Conservation (phyloP, 2,797 vertebrate species). For the Valencia hispanica region DNA sequence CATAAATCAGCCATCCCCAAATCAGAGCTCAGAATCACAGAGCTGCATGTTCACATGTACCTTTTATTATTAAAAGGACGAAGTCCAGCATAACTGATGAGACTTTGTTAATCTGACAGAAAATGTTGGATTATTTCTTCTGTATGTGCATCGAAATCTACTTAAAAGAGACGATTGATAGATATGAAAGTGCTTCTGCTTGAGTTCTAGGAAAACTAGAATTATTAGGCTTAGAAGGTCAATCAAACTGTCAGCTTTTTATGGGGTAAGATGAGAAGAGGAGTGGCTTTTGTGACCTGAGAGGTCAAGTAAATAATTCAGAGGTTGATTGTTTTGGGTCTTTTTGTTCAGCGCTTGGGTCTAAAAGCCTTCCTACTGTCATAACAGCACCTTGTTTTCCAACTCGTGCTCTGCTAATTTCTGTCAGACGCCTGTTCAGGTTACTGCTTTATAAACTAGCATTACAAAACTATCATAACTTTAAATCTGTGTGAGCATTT, state of each 20-base stretch:
- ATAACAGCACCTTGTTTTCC: conserved; percentile 50
- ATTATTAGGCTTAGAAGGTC: conserved; percentile 57
- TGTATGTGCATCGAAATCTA: background rate
- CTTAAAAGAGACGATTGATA: background rate
- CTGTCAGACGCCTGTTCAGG: conserved; percentile 8
- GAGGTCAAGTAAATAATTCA: conserved; percentile 81
- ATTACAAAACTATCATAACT: background rate
- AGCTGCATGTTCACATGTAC: background rate
- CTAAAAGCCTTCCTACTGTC: conserved; percentile 33
- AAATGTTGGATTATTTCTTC: background rate
- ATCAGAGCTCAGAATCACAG: background rate
- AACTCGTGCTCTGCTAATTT: conserved; percentile 27
- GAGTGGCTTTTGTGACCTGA: conserved; percentile 51
- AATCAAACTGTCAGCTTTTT: conserved; percentile 68
- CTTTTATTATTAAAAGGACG: background rate
- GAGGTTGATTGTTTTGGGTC: conserved; percentile 57
- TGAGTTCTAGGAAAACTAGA: background rate
- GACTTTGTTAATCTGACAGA: background rate
- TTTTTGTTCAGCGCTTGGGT: conserved; percentile 42
- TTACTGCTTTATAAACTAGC: background rate
- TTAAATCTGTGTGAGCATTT: background rate
- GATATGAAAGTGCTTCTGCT: background rate
- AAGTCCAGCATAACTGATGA: background rate
- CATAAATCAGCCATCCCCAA: background rate
- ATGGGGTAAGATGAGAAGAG: conserved; percentile 75